Percentiles rank a stretch among this genome's conserved stretches.
Evolutionary conservation across 2,113 vertebrate genomes (phyloP).

Genomic region (Dipodomys merriami): DNA sequence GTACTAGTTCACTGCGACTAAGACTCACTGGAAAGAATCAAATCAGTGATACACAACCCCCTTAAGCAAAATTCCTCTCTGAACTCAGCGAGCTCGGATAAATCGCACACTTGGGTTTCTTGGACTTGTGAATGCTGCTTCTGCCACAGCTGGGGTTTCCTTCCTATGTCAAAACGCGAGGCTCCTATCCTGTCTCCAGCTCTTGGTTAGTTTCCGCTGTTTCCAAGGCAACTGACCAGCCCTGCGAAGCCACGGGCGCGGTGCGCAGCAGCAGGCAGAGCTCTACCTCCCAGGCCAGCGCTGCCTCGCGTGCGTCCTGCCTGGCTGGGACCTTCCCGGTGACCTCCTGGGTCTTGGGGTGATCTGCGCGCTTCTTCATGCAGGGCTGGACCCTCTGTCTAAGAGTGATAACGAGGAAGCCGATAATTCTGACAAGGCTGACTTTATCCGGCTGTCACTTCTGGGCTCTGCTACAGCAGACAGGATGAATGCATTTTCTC

Average conservation of each 20-base stretch:
- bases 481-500: constrained; percentile 76
- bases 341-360: constrained; percentile 69
- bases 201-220: constrained; percentile 84
- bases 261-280: constrained; percentile 28
- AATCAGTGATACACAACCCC: rapidly evolving
- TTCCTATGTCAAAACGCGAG: background rate
- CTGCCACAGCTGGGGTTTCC: constrained; percentile 6
- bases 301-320: background rate
- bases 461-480: constrained; percentile 78
- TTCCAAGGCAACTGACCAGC: constrained; percentile 87
- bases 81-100: background rate
- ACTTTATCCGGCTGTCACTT: constrained; percentile 79
- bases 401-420: constrained; percentile 75
- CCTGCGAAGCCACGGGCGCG: constrained; percentile 68
- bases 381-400: constrained; percentile 73
- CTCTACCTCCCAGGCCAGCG: constrained; percentile 63
- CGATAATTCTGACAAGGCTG: constrained; percentile 77
- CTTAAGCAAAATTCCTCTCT: background rate
- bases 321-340: constrained; percentile 57
- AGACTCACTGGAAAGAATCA: constrained; percentile 39
- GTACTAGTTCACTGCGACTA: background rate
- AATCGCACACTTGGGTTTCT: constrained; percentile 46
- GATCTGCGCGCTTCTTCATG: constrained; percentile 60
- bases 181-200: constrained; percentile 57
- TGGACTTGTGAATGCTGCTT: constrained; percentile 31